Percentiles rank a stretch among this genome's conserved stretches.
These are phyloP conservation scores for Globicephala melas DNA, from an alignment of 2,113 vertebrate species.

Conservation along the genomic window DNA sequence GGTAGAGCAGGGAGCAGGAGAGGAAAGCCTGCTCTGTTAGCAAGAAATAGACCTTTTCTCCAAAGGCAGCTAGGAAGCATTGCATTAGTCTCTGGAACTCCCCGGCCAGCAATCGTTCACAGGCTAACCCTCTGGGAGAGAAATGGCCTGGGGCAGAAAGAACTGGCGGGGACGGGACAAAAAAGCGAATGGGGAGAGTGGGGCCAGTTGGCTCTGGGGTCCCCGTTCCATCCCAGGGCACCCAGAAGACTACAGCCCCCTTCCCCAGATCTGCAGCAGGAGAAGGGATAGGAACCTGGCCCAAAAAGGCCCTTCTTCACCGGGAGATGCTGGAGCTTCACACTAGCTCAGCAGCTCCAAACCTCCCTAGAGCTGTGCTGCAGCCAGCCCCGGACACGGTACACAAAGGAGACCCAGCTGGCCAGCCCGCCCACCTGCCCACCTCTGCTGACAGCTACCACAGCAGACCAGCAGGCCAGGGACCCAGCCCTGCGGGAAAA, in stretches of 20 bases:
- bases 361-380: neutral
- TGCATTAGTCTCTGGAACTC: neutral
- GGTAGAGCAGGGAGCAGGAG: neutral
- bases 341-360: neutral
- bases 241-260: neutral
- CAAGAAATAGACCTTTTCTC: neutral
- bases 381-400: neutral
- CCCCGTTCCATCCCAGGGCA: neutral
- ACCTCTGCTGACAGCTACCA: constrained; percentile 3
- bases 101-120: constrained; percentile 25
- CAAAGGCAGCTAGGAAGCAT: neutral
- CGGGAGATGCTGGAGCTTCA: neutral
- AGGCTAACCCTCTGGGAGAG: neutral
- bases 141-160: neutral
- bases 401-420: neutral
- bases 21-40: neutral
- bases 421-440: neutral
- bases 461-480: neutral
- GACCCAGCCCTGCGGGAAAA: neutral
- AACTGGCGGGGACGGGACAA: neutral
- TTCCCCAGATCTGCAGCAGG: neutral
- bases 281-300: neutral
- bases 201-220: neutral
- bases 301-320: neutral
- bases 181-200: neutral